phyloP scores from a whole-genome alignment of 2,888 invertebrate genomes.

The Malthinus seriepunctatus region DNA sequence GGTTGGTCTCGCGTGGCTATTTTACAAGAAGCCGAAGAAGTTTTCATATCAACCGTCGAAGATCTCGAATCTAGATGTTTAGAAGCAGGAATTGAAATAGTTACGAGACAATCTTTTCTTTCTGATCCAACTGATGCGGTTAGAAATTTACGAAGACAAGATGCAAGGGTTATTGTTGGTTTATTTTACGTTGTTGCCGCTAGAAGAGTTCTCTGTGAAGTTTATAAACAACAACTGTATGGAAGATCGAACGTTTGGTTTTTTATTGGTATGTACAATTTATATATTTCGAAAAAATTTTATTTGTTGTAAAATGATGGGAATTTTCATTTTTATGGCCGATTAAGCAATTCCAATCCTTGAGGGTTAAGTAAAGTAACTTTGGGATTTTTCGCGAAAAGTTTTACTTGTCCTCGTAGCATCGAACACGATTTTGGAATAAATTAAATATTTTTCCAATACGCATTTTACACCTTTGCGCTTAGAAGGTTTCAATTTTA shows the following conservation, averaged over 20 bases:
- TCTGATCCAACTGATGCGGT: slow-evolving; percentile 97
- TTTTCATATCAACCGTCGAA: slow-evolving; percentile 86
- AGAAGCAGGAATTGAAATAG: slow-evolving; percentile 91
- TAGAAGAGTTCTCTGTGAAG: slow-evolving; percentile 92
- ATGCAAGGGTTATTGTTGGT: slow-evolving; percentile 97
- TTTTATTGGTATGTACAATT: slow-evolving; percentile 78
- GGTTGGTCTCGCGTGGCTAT: slow-evolving; percentile 98
- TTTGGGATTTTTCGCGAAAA: too few species aligned
- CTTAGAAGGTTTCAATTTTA: too few species aligned
- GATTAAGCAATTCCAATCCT: too few species aligned
- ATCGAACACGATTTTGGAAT: too few species aligned
- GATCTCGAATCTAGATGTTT: slow-evolving; percentile 94
- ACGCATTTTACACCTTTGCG: too few species aligned
- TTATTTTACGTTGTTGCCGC: slow-evolving; percentile 99
- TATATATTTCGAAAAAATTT: neutral
- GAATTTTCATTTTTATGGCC: too few species aligned
- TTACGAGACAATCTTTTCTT: slow-evolving; percentile 94
- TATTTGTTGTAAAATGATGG: too few species aligned
- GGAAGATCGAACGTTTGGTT: slow-evolving; percentile 99
- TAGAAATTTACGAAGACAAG: slow-evolving; percentile 89
- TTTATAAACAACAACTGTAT: slow-evolving; percentile 90
- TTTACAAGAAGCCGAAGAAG: slow-evolving; percentile 97
- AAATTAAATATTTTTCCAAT: too few species aligned
- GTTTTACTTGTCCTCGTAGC: too few species aligned
- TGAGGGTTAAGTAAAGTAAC: too few species aligned